These are phyloP conservation scores for Cetoscarus ocellatus DNA, from an alignment of 2,797 vertebrate genomes.

Conservation along the genomic window DNA sequence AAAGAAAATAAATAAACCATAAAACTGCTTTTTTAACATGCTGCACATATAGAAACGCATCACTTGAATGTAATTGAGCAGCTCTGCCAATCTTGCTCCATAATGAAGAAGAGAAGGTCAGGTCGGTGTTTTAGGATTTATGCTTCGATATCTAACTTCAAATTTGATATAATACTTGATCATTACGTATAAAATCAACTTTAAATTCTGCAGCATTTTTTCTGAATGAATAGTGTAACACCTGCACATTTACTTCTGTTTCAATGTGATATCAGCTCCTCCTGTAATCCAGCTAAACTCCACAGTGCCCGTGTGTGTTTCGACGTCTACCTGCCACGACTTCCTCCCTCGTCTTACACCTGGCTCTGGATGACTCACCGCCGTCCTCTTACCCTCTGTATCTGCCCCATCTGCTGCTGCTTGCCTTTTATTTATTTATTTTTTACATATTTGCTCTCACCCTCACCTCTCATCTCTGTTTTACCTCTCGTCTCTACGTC, in stretches of 20 bases:
- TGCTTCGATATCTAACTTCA: too few species aligned
- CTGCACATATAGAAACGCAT: too few species aligned
- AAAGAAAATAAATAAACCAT: too few species aligned
- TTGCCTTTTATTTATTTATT: neutral
- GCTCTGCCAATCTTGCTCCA: too few species aligned
- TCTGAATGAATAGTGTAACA: neutral
- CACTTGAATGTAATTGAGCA: too few species aligned
- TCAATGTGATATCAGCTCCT: slow-evolving; percentile 25
- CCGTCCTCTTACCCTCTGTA: slow-evolving; percentile 21
- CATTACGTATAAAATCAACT: too few species aligned
- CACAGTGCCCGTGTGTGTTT: slow-evolving; percentile 10
- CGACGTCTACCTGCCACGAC: slow-evolving; percentile 38
- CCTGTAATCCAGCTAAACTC: slow-evolving; percentile 32
- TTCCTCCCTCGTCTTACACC: slow-evolving; percentile 43
- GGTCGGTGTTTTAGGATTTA: too few species aligned
- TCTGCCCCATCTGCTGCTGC: slow-evolving; percentile 44
- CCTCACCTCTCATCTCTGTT: neutral
- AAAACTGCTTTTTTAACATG: too few species aligned
- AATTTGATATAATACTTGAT: too few species aligned
- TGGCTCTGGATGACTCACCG: slow-evolving; percentile 36
- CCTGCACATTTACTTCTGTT: neutral
- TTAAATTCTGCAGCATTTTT: neutral
- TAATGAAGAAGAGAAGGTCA: too few species aligned
- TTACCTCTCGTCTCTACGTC: neutral
- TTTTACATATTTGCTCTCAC: slow-evolving; percentile 11